These are phyloP conservation scores for Rhagonycha lutea DNA, from an alignment of 2,888 invertebrate species.

Conservation along the genomic window DNA sequence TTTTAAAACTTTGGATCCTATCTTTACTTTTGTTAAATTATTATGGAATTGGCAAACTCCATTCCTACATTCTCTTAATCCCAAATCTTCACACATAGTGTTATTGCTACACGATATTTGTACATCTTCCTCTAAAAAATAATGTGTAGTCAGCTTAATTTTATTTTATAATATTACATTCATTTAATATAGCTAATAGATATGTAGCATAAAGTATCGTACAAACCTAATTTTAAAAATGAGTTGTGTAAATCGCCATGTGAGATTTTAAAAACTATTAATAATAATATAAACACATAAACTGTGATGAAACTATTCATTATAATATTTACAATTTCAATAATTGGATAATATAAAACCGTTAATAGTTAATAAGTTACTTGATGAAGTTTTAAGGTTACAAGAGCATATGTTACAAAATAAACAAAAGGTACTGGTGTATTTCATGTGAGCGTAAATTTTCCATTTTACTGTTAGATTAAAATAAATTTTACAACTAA, in stretches of 20 bases:
- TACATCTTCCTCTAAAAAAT: background rate
- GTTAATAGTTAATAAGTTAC: background rate
- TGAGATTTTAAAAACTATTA: background rate
- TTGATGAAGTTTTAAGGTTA: background rate
- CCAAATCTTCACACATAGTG: conserved; percentile 55
- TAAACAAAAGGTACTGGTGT: background rate
- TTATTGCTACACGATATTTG: background rate
- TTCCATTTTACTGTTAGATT: background rate
- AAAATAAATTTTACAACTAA: no score
- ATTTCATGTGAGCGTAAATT: background rate
- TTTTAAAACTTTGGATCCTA: conserved; percentile 32
- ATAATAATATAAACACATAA: background rate
- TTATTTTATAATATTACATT: background rate
- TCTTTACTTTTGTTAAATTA: conserved; percentile 84
- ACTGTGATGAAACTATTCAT: background rate
- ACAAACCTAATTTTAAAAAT: background rate
- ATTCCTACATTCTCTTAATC: conserved; percentile 86
- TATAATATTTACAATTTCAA: background rate
- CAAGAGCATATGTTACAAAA: background rate
- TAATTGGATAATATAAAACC: background rate
- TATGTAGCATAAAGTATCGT: background rate
- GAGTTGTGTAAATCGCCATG: background rate
- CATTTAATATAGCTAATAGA: background rate
- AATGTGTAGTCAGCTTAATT: background rate
- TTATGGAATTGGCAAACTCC: conserved; percentile 84